phyloP scores from a whole-genome alignment of 2,113 vertebrate genomes.

The Tachysurus fulvidraco region DNA sequence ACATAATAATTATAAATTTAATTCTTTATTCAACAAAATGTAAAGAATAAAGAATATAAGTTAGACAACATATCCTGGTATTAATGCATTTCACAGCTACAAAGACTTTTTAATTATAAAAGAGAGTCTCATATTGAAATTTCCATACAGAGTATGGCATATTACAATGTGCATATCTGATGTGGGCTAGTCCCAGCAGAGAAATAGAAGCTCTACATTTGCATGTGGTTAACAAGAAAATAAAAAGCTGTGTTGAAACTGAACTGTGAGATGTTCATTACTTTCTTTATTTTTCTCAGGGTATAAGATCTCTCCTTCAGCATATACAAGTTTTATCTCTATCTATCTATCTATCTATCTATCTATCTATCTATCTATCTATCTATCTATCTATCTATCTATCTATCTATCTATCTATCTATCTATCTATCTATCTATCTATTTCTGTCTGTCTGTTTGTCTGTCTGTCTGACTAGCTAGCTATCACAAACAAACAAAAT shows the following conservation, averaged over 20 bases:
- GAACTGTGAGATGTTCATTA: slow-evolving; percentile 2
- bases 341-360: neutral
- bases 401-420: no score
- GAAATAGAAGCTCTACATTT: slow-evolving; percentile 19
- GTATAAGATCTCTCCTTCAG: neutral
- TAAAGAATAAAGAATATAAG: neutral
- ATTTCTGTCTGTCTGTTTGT: no score
- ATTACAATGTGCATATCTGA: slow-evolving; percentile 10
- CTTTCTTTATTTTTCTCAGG: neutral
- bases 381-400: no score
- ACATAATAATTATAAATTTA: neutral
- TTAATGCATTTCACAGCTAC: neutral
- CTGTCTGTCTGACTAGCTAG: no score
- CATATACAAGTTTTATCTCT: no score
- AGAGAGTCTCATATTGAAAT: neutral
- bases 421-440: no score
- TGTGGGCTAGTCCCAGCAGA: slow-evolving; percentile 8
- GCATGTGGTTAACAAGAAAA: neutral
- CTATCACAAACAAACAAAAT: no score
- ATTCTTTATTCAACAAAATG: neutral
- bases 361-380: no score
- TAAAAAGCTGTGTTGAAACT: neutral
- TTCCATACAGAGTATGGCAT: neutral
- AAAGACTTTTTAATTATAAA: neutral
- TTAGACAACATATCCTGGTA: neutral